These are phyloP conservation scores for Wasmannia auropunctata DNA, from an alignment of 1,140 invertebrate genomes.

Conservation along the genomic window DNA sequence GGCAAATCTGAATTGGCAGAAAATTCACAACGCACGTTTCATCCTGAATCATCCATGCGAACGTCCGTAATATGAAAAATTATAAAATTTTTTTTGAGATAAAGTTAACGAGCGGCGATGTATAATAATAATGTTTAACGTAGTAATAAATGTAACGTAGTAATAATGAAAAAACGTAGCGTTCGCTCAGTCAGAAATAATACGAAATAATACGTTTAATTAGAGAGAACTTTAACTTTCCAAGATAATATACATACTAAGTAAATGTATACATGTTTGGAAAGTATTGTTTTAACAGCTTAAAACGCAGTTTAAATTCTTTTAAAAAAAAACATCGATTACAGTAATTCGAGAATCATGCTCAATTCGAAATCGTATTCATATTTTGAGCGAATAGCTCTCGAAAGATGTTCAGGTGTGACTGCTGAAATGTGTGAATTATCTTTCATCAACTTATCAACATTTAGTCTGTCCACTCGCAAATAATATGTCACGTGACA, in stretches of 20 bases:
- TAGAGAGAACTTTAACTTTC: not conserved
- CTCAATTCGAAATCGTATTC: not conserved
- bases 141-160: too few relatives aligned
- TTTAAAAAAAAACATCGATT: not conserved
- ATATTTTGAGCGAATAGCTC: not conserved
- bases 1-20: not conserved
- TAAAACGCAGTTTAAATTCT: not conserved
- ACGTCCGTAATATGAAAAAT: not conserved
- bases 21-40: not conserved
- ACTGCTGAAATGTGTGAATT: not conserved
- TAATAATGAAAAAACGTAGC: not conserved
- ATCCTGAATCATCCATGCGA: not conserved
- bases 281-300: not conserved
- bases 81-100: conserved; percentile 54
- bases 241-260: not conserved
- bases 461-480: not conserved
- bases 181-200: not conserved
- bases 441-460: not conserved
- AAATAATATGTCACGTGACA: not conserved
- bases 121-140: conserved; percentile 25
- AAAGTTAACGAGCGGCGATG: conserved; percentile 22
- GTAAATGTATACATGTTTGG: not conserved
- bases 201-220: not conserved
- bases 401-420: not conserved
- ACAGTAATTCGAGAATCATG: not conserved